A percentile compares a stretch with the other conserved stretches of the same genome.
Evolutionary conservation across 2,113 vertebrate species (phyloP).

Genomic region (Helogale parvula): DNA sequence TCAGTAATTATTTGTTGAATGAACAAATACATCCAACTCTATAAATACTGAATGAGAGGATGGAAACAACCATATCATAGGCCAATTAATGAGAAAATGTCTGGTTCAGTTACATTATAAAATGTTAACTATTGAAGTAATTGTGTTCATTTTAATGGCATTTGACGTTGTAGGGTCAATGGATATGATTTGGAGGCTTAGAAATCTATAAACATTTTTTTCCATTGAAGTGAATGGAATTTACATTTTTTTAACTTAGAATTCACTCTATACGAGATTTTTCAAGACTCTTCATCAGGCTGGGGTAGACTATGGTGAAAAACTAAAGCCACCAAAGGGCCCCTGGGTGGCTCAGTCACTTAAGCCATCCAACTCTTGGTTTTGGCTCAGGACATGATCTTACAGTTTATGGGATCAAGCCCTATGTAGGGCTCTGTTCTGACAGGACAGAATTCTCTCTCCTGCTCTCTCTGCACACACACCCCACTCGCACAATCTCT

Average conservation of each 20-base stretch:
- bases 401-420: too few species aligned
- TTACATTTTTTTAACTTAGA: neutral
- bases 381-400: too few species aligned
- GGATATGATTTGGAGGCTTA: neutral
- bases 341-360: too few species aligned
- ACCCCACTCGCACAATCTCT: too few species aligned
- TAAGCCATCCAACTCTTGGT: too few species aligned
- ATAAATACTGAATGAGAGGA: neutral
- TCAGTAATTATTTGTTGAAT: neutral
- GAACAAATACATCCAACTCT: neutral
- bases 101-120: neutral
- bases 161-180: neutral
- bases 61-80: neutral
- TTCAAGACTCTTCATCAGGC: constrained; percentile 10
- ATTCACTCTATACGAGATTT: neutral
- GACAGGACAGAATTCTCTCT: too few species aligned
- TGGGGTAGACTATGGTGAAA: neutral
- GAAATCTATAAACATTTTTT: neutral
- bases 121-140: neutral
- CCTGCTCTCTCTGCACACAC: too few species aligned
- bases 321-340: neutral
- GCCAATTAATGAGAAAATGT: neutral
- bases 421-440: too few species aligned
- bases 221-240: neutral
- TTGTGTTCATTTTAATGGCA: neutral